phyloP scores from a whole-genome alignment of 1,140 invertebrate species.

The Calephelis virginiensis region DNA sequence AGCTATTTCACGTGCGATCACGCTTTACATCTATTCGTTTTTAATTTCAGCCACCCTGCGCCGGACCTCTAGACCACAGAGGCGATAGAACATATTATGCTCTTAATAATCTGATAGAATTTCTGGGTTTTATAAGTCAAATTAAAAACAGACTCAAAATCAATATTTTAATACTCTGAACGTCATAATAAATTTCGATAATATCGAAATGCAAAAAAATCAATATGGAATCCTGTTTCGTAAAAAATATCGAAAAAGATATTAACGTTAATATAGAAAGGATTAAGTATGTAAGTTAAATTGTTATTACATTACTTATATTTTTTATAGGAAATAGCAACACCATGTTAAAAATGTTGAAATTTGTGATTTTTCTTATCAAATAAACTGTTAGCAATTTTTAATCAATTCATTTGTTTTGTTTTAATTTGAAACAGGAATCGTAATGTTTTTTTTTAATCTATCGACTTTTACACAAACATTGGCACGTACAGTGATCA shows the following conservation, averaged over 20 bases:
- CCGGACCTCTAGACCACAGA: no score
- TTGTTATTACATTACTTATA: not conserved
- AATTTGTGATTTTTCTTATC: not conserved
- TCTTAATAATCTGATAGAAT: no score
- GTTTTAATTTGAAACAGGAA: conserved; percentile 28
- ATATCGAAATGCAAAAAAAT: conserved; percentile 34
- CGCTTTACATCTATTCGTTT: no score
- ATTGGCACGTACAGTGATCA: conserved; percentile 69
- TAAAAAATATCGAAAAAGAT: not conserved
- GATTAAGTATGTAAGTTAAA: not conserved
- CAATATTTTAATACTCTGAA: conserved; percentile 53
- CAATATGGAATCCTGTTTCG: conserved; percentile 39
- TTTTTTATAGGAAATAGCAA: no score
- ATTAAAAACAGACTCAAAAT: conserved; percentile 41
- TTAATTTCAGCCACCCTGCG: no score
- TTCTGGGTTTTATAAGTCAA: not conserved
- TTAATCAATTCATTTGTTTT: no score
- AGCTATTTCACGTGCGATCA: no score
- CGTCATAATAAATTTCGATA: conserved; percentile 46
- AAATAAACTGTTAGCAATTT: conserved; percentile 8
- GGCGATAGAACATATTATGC: no score
- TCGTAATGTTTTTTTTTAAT: not conserved
- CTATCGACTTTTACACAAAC: conserved; percentile 51
- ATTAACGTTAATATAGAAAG: not conserved
- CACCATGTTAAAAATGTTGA: not conserved